Evolutionary conservation across 2,797 vertebrate species (phyloP), one percentile per base, ranked within the genome.

Genomic region (Morelia viridis): DNA sequence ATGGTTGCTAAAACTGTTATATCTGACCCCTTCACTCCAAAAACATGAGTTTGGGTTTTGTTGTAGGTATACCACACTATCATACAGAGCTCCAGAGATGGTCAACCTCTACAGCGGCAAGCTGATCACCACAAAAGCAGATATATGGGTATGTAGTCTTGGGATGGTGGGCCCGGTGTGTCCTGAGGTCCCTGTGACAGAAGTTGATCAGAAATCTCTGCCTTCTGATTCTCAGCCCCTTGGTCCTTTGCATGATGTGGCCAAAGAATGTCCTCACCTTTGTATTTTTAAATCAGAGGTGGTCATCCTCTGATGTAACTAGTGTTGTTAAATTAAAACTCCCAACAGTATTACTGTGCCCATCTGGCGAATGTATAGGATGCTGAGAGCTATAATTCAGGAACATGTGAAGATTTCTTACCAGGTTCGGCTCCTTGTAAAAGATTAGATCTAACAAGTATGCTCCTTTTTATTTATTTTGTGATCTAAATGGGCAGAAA

Each of bases 21-120:
- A 4, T 87, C 10, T 3, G 35, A 31, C 2, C 22, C 31, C 7
- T 26, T 17, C n/a, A 26, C 19, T 50, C n/a, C 91, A 89, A 50
- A 9, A 12, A 22, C n/a, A 56, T 1, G 71, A 26, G 0, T 65
- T 76, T 24, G 96, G 85, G 95, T 92, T 94, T 92, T 64, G 94
- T 95, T 96, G 4, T 96, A 99, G 99, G 97, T 99, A 99, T 96
- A 99, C 99, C 2, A 99, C 99, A 0, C 96, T 99, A 53, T 99
- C 99, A 85, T 99, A 99, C 93, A 98, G 99, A 76, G 98, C 99
- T 88, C 99, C 99, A 85, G 99, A 99, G 97, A 99, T 99, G 99
- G 98, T 99, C 93, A 99, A 99, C 97, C 98, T 99, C 15, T 99
- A 99, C 83, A 98, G 98, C 62, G 99, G 98, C 94, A 98, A 98